Conservation (phyloP, 2,797 vertebrate genomes). For the Gymnopithys bicolor region DNA sequence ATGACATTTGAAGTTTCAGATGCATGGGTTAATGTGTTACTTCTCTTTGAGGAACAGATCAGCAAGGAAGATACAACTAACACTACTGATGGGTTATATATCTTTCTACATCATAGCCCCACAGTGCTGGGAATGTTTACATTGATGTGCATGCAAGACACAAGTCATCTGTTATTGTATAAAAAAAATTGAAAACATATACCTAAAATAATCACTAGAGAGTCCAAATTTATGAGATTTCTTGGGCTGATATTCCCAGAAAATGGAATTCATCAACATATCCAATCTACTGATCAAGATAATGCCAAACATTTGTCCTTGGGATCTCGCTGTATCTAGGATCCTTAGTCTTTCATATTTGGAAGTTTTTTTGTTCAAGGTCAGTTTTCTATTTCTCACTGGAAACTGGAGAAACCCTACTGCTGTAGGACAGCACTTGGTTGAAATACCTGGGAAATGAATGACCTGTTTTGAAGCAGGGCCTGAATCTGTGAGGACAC, state of each 20-base stretch:
- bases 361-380: background rate
- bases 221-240: background rate
- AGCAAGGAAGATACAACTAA: background rate
- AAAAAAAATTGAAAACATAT: background rate
- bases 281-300: background rate
- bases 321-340: background rate
- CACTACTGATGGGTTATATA: background rate
- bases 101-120: background rate
- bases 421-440: background rate
- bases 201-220: background rate
- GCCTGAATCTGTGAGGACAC: background rate
- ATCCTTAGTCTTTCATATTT: background rate
- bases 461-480: background rate
- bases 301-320: background rate
- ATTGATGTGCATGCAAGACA: rapidly evolving
- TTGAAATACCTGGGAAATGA: background rate
- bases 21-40: background rate
- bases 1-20: background rate
- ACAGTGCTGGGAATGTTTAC: background rate
- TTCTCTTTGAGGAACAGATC: background rate
- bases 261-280: background rate
- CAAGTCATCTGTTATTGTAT: background rate
- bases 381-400: background rate
- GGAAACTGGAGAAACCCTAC: background rate
- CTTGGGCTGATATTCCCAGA: background rate